Base-by-base conservation (phyloP, 2,797 vertebrate species). In the Chanos chanos region DNA sequence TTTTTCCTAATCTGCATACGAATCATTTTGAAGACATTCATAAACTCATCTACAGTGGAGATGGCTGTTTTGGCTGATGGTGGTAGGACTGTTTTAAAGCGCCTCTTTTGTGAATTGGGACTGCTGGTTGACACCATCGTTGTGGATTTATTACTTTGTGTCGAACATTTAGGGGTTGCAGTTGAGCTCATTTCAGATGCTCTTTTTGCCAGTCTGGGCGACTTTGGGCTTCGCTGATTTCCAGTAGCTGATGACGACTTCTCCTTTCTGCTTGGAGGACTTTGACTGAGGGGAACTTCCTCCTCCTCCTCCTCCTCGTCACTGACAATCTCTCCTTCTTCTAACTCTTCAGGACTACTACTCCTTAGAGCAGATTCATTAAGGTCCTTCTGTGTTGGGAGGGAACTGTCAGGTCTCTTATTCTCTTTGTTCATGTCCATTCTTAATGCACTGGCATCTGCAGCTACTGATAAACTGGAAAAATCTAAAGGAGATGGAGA, bases 361-460 rank as follows among this genome's bases (percentile, higher is more conserved):
- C 68, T 77, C 27, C 87, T 77, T 3, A 49, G 74, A 16, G 75
- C 66, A 1, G 50, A 36, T 9, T 66, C 76, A 7, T 79, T 81
- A 7, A 45, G 64, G 1, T 70, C 66, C 13, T 65, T 76, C 41
- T 79, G 79, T 2, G 80, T 75, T 40, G 83, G 80, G 61, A 79
- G 66, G 25, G 89, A 86, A 30, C 64, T 80, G 66, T 83, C 67
- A 2, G 94, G 94, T 69, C 93, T 89, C 72, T 94, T 90, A 77
- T 97, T 97, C 84, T 98, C 95, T 73, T 98, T 98, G 83, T 97
- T 97, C 45, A 96, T 88, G 43, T 95, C 92, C 77, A 88, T 54
- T 61, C 76, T 83, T 61, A 75, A 81, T 7, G 67, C 61, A 55
- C 54, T 80, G 33, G 53, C 66, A 57, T 84, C 77, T 21, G 30